Percentiles rank a stretch among this genome's conserved stretches.
Evolutionary conservation across 2,888 invertebrate genomes (phyloP).

Genomic region (Criorhina ranunculi): DNA sequence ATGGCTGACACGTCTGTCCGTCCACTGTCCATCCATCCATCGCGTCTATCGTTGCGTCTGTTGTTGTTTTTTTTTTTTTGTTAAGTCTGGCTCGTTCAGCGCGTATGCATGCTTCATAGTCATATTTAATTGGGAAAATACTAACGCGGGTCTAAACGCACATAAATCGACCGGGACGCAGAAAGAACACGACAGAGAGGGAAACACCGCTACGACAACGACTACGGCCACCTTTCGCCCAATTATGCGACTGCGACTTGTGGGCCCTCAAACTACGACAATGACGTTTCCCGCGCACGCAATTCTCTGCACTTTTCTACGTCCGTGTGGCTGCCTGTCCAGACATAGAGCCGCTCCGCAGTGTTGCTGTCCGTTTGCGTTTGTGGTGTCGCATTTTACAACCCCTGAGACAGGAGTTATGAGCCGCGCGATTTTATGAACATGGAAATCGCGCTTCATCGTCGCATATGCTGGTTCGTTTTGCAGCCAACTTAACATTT

Average conservation of each 20-base stretch:
- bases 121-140: conserved; percentile 84
- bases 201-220: conserved; percentile 18
- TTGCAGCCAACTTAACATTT: conserved; percentile 31
- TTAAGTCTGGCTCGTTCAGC: conserved; percentile 3
- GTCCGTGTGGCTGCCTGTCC: conserved; percentile 48
- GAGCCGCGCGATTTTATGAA: conserved; percentile 68
- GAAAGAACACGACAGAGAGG: conserved; percentile 28
- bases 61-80: too few species aligned
- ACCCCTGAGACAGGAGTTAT: conserved; percentile 72
- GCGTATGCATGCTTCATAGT: conserved; percentile 82
- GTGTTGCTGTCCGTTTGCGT: conserved; percentile 63
- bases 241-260: conserved; percentile 59
- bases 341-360: conserved; percentile 34
- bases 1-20: conserved; percentile 65
- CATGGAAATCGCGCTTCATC: conserved; percentile 73
- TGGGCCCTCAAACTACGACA: conserved; percentile 35
- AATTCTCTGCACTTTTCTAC: conserved; percentile 56
- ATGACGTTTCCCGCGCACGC: conserved; percentile 75
- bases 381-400: conserved; percentile 74
- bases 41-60: conserved; percentile 21
- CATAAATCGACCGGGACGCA: conserved; percentile 80
- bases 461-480: conserved; percentile 12
- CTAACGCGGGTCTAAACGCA: conserved; percentile 82
- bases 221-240: conserved; percentile 66
- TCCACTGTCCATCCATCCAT: conserved; percentile 74